phyloP scores from a whole-genome alignment of 2,888 invertebrate genomes.

The Cantharis flavilabris region DNA sequence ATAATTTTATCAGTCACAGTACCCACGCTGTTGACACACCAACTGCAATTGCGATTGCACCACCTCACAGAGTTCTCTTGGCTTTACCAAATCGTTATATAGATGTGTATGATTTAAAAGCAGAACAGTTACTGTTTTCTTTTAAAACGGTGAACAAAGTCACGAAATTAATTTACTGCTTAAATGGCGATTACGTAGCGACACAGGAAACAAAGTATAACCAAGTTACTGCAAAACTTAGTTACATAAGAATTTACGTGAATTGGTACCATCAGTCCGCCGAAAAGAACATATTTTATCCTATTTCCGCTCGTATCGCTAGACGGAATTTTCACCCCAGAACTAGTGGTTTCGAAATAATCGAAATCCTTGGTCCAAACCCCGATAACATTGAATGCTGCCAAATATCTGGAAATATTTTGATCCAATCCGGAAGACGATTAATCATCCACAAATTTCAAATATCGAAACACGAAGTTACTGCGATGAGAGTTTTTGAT shows the following conservation, averaged over 20 bases:
- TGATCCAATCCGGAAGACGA: background rate
- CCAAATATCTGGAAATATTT: background rate
- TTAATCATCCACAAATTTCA: background rate
- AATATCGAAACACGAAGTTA: background rate
- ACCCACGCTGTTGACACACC: background rate
- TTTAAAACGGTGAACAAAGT: background rate
- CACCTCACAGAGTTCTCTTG: background rate
- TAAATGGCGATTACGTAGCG: background rate
- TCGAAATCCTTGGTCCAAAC: background rate
- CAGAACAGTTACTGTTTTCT: background rate
- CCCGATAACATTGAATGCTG: background rate
- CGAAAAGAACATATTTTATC: background rate
- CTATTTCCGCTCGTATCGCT: background rate
- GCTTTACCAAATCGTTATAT: background rate
- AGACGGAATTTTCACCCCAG: background rate
- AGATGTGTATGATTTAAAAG: background rate
- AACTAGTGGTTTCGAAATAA: background rate
- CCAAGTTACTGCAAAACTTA: background rate
- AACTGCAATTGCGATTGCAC: background rate
- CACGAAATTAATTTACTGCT: background rate
- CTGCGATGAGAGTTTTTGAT: background rate
- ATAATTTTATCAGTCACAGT: background rate
- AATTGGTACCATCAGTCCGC: background rate
- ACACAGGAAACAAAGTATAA: background rate
- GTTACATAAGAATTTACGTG: background rate